phyloP scores from a whole-genome alignment of 2,888 invertebrate species.

The Dynastes hyllus region DNA sequence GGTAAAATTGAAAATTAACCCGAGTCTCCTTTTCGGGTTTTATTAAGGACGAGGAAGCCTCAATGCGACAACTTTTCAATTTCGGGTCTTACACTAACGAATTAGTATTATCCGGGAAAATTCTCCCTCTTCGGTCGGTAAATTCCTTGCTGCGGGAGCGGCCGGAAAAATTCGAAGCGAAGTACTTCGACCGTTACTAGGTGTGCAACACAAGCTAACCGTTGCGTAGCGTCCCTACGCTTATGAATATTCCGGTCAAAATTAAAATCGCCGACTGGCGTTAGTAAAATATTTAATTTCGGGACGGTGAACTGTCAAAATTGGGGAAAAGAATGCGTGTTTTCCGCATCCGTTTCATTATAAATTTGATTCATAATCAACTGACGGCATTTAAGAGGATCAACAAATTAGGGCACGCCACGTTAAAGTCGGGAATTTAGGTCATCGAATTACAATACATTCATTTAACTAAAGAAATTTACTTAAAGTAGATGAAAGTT shows the following conservation, averaged over 20 bases:
- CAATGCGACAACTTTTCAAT: conserved; percentile 48
- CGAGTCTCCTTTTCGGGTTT: conserved; percentile 39
- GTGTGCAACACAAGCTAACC: not conserved
- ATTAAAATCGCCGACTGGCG: conserved; percentile 32
- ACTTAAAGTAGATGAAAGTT: too few species aligned
- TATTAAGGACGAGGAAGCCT: conserved; percentile 27
- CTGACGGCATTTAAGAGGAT: conserved; percentile 21
- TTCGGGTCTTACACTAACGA: conserved; percentile 38
- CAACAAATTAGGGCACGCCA: conserved; percentile 25
- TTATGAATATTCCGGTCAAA: conserved; percentile 36
- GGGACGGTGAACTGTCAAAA: conserved; percentile 30
- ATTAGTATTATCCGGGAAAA: conserved; percentile 34
- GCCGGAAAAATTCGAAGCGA: not conserved
- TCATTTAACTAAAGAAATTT: not conserved
- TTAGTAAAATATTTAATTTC: conserved; percentile 35
- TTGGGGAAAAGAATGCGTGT: conserved; percentile 32
- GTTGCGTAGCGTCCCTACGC: conserved; percentile 22
- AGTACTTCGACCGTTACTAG: conserved; percentile 16
- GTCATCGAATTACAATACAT: not conserved
- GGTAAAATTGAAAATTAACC: conserved; percentile 57
- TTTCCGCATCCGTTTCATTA: conserved; percentile 31
- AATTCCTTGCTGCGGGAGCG: not conserved
- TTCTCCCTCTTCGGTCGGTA: conserved; percentile 17
- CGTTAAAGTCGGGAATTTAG: not conserved
- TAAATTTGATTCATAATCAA: conserved; percentile 30